Evolutionary conservation across 2,113 vertebrate species (phyloP), one percentile per base, ranked within the genome.

Genomic region (Scomber colias): DNA sequence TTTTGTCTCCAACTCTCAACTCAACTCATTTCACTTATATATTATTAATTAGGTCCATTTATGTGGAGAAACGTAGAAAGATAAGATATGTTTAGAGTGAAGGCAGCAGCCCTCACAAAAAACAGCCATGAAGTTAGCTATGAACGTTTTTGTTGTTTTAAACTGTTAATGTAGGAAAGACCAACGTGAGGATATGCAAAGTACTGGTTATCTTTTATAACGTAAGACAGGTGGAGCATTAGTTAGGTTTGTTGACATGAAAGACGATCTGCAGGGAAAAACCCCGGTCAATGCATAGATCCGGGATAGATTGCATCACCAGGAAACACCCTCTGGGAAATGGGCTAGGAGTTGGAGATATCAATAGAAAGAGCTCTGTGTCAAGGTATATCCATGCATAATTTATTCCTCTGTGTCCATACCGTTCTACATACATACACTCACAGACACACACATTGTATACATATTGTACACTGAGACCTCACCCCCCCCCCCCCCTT

Each of bases 301-400:
- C 13, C 44, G 2, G 73, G 80, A 65, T 86, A 57, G 77, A 90
- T 88, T 89, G 77, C 87, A 89, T 90, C 87, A 87, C 49, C 50
- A 73, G 61, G 77, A 87, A 83, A 79, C 59, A 63, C 81, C 87
- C 78, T 71, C 50, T 46, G 88, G 89, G 68, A 84, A 75, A 78
- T 87, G 67, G 73, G 55, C 75, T 74, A 69, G 90, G 84, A 86
- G 84, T 83, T 71, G 10, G 44, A 82, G 65, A 88, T 81, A 84
- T 85, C 88, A 83, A 85, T 85, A 82, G 85, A 82, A 80, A 87
- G 77, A 74, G 84, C 75, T 88, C 54, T 68, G 73, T 86, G 88
- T 87, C 71, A 89, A 81, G 80, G 79, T 84, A 87, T 66, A 57
- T 35, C 68, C 60, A 84, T 93, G 74, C 66, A 92, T 93, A 77